Evolutionary conservation across 2,888 invertebrate genomes (phyloP), one percentile per base, ranked within the genome.

Genomic region (Tenthredo livida): DNA sequence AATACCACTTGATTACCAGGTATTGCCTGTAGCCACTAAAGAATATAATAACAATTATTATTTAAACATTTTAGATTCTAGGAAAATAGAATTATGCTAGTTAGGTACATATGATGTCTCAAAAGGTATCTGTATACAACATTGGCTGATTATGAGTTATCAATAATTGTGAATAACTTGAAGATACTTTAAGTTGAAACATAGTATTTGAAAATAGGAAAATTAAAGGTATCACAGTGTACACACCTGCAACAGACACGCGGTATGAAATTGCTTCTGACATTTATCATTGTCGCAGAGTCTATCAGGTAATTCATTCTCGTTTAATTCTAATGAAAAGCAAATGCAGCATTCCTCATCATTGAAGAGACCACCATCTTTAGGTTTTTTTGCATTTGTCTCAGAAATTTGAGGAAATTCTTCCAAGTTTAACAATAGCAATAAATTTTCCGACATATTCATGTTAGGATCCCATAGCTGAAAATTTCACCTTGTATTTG

Each of bases 261-360:
- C 25, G 1, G 90, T 89, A 86, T 93, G 93, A 86, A 92, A 93
- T 82, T 89, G 87, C 67, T 88, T 90, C 83, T 86, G 88, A 84
- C 93, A 93, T 85, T 89, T 92, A n/a, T 83, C 33, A 85, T 93
- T 93, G 78, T 87, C 88, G 84, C 93, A 93, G 72, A 92, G 88
- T 89, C 90, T 91, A 54, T 91, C 88, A 15, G 93, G 91, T 65
- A 89, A 85, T 73, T 87, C 84, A 47, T 88, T 87, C 72, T 86
- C 85, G 0, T 92, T 91, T n/a, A 89, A 86, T 85, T 91, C 89
- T 75, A 90, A 83, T 9, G 88, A 89, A 61, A 90, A 93, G 86
- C 93, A 93, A 87, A 93, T 93, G 83, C 91, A 91, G 84, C 93
- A 93, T 84, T 93, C 93, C 40, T 91, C 89, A 54, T 91, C 92